A percentile compares a stretch with the other conserved stretches of the same genome.
phyloP scores from a whole-genome alignment of 2,113 vertebrate genomes.

The Megalops atlanticus region DNA sequence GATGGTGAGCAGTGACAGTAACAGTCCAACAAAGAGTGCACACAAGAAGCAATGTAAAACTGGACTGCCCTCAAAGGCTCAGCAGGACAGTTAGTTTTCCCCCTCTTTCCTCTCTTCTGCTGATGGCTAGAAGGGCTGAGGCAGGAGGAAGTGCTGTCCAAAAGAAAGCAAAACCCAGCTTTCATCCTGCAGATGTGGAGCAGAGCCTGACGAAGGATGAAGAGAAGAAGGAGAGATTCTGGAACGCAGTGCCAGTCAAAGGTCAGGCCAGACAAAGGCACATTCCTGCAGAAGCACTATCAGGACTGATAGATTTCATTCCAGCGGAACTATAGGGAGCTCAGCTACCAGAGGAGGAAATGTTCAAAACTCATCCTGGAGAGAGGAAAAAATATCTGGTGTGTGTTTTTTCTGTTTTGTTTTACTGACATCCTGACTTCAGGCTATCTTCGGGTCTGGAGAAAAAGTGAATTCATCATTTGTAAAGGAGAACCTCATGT shows the following conservation, averaged over 20 bases:
- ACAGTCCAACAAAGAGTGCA: constrained; percentile 52
- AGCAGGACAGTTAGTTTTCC: constrained; percentile 48
- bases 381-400: constrained; percentile 61
- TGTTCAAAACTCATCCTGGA: constrained; percentile 70
- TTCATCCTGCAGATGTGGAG: constrained; percentile 52
- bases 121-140: constrained; percentile 37
- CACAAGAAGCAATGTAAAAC: constrained; percentile 29
- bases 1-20: constrained; percentile 38
- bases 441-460: constrained; percentile 31
- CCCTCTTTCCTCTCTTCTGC: constrained; percentile 35
- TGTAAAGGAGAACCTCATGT: constrained; percentile 14
- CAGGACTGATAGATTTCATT: not conserved
- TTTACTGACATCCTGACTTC: constrained; percentile 35
- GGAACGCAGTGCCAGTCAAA: not conserved
- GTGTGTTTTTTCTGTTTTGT: constrained; percentile 33
- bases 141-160: constrained; percentile 37
- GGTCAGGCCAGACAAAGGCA: constrained; percentile 2
- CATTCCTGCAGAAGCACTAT: not conserved
- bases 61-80: constrained; percentile 53
- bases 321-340: constrained; percentile 31
- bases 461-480: constrained; percentile 17
- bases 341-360: constrained; percentile 53
- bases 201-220: not conserved
- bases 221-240: not conserved
- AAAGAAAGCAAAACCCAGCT: constrained; percentile 46